Evolutionary conservation across 2,113 vertebrate genomes (phyloP).

Genomic region (Bufo bufo): DNA sequence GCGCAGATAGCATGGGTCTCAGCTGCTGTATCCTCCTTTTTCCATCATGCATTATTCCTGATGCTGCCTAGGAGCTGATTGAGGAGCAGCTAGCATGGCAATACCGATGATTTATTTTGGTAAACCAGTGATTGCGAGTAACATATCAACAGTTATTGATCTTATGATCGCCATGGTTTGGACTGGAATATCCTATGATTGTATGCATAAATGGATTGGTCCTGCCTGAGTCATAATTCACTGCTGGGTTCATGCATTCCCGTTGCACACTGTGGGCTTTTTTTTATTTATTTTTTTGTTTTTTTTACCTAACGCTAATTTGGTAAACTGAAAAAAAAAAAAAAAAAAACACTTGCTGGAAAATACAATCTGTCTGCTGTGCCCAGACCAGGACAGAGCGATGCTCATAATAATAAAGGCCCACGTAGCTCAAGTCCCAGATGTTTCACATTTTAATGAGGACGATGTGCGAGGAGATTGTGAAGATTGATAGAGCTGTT

Average conservation of each 20-base stretch:
- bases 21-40: constrained; percentile 73
- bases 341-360: constrained; percentile 29
- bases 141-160: constrained; percentile 53
- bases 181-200: constrained; percentile 66
- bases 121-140: constrained; percentile 23
- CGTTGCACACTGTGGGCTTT: constrained; percentile 7
- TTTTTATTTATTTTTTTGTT: not conserved
- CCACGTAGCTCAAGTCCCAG: constrained; percentile 65
- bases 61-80: constrained; percentile 67
- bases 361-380: constrained; percentile 45
- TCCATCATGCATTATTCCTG: constrained; percentile 71
- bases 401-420: constrained; percentile 70
- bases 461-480: constrained; percentile 70
- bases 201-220: constrained; percentile 59
- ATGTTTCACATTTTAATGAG: constrained; percentile 75
- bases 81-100: constrained; percentile 70
- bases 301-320: constrained; percentile 30
- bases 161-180: constrained; percentile 64
- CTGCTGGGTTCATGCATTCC: constrained; percentile 31
- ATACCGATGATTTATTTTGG: constrained; percentile 69
- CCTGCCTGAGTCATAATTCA: constrained; percentile 60
- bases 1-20: constrained; percentile 71
- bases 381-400: constrained; percentile 40
- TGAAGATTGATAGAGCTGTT: constrained; percentile 67
- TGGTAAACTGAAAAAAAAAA: constrained; percentile 2